Evolutionary conservation across 2,797 vertebrate genomes (phyloP).

Genomic region (Meda fulgida): DNA sequence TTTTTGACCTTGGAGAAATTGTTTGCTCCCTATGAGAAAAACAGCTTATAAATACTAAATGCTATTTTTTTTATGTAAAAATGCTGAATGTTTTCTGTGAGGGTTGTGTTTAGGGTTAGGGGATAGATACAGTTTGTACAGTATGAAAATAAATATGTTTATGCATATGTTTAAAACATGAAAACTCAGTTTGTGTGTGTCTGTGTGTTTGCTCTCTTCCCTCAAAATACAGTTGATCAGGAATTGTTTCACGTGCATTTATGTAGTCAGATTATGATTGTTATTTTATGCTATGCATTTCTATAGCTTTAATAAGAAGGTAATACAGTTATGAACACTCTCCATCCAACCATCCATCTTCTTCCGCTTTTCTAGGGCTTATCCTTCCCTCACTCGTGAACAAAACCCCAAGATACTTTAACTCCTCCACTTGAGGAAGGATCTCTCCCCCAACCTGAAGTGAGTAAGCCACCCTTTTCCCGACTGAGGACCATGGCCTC

Average conservation of each 20-base stretch:
- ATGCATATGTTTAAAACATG: neutral
- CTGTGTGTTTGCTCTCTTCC: neutral
- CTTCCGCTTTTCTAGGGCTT: no score
- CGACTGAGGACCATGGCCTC: no score
- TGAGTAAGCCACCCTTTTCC: no score
- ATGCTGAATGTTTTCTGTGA: neutral
- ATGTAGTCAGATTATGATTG: no score
- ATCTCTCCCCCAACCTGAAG: no score
- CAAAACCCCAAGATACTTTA: no score
- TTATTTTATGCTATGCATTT: neutral
- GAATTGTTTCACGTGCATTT: neutral
- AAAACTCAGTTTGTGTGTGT: neutral
- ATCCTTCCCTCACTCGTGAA: no score
- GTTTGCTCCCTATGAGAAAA: neutral
- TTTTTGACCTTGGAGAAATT: neutral
- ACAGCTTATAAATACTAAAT: neutral
- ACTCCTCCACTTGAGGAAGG: no score
- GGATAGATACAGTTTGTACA: neutral
- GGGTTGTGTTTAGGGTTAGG: neutral
- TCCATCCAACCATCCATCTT: no score
- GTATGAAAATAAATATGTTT: neutral
- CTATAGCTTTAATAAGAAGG: neutral
- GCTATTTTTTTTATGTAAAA: neutral
- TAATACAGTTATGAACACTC: neutral
- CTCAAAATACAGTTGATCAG: conserved; percentile 49